These are phyloP conservation scores for Lordiphosa mommai DNA, from an alignment of 1,140 invertebrate genomes.

Conservation along the genomic window DNA sequence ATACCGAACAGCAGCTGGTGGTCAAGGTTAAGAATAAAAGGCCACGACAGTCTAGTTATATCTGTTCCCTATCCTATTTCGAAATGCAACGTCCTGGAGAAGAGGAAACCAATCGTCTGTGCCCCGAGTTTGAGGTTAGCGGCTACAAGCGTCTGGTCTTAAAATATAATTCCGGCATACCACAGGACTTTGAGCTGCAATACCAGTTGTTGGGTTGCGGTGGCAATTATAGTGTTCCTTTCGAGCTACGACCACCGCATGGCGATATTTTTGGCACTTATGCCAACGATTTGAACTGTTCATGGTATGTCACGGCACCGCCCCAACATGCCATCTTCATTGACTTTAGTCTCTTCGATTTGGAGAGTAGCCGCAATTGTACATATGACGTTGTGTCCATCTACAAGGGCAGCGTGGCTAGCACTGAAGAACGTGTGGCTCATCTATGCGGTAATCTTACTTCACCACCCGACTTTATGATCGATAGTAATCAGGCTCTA, in stretches of 20 bases:
- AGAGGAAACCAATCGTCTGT: conserved; percentile 15
- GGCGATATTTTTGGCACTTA: conserved; percentile 12
- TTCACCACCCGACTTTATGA: conserved; percentile 81
- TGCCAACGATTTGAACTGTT: conserved; percentile 83
- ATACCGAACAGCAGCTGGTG: conserved; percentile 26
- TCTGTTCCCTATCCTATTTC: conserved; percentile 14
- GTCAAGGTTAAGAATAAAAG: conserved; percentile 18
- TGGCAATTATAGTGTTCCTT: conserved; percentile 80
- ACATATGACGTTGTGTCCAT: conserved; percentile 82
- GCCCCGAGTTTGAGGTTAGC: conserved; percentile 49
- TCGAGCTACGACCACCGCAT: conserved; percentile 66
- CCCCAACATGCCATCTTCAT: conserved; percentile 84
- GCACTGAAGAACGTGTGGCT: conserved; percentile 80
- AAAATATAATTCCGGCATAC: conserved; percentile 30
- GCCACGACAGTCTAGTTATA: not conserved
- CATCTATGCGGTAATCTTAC: conserved; percentile 84
- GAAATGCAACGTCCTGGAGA: conserved; percentile 16
- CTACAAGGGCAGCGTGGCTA: conserved; percentile 81
- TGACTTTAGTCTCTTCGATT: conserved; percentile 82
- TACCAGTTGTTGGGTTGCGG: conserved; percentile 81
- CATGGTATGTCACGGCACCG: conserved; percentile 89
- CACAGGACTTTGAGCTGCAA: conserved; percentile 80
- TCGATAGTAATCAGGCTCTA: conserved; percentile 82
- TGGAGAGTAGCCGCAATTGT: conserved; percentile 79
- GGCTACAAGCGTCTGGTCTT: conserved; percentile 29